Evolutionary conservation across 2,888 invertebrate genomes (phyloP).

Genomic region (Galeruca laticollis): DNA sequence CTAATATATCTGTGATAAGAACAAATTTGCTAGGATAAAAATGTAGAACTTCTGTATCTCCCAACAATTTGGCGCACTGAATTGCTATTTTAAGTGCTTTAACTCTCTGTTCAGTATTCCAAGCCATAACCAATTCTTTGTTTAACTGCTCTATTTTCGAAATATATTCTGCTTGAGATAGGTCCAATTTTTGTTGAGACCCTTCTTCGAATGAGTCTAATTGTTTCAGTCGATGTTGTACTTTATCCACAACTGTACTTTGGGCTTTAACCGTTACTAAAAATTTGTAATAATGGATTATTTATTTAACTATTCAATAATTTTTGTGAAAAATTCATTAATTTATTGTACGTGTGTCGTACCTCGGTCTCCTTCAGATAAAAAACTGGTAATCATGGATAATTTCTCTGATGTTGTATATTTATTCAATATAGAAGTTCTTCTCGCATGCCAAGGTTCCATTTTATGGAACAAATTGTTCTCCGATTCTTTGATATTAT

Average conservation of each 20-base stretch:
- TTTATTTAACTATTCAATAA: too few species aligned
- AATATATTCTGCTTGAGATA: slow-evolving; percentile 85
- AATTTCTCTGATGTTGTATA: slow-evolving; percentile 95
- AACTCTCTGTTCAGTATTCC: slow-evolving; percentile 94
- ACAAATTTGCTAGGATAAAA: slow-evolving; percentile 99
- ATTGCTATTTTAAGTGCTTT: slow-evolving; percentile 97
- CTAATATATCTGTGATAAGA: slow-evolving; percentile 93
- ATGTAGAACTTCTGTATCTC: slow-evolving; percentile 89
- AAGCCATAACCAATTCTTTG: slow-evolving; percentile 89
- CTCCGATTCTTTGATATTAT: slow-evolving; percentile 55
- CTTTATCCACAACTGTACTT: slow-evolving; percentile 86
- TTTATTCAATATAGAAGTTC: slow-evolving; percentile 84
- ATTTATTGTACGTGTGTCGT: slow-evolving; percentile 39
- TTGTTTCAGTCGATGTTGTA: slow-evolving; percentile 91
- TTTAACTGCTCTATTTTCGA: slow-evolving; percentile 90
- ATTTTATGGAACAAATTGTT: slow-evolving; percentile 60
- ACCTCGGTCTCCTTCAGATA: slow-evolving; percentile 87
- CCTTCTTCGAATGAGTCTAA: slow-evolving; percentile 95
- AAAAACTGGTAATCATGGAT: slow-evolving; percentile 89
- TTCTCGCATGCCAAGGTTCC: slow-evolving; percentile 84
- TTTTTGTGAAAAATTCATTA: slow-evolving; percentile 7
- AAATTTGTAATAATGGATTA: slow-evolving; percentile 65
- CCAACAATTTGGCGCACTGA: slow-evolving; percentile 94
- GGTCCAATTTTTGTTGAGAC: slow-evolving; percentile 85
- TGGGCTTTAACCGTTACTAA: slow-evolving; percentile 84